Conservation (phyloP, 2,888 invertebrate genomes). For the Cinara cedri region DNA sequence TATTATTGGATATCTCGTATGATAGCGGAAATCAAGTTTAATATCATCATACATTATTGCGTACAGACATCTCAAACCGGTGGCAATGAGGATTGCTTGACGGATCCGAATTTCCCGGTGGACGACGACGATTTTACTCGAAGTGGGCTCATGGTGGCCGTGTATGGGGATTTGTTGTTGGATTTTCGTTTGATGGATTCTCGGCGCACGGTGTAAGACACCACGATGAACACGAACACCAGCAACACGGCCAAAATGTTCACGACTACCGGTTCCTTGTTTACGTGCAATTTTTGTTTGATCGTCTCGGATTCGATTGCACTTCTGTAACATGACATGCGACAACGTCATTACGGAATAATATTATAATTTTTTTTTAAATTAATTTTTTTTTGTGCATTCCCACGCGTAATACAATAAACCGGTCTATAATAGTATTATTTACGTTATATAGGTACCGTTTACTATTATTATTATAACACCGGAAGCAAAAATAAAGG, state of each 20-base stretch:
- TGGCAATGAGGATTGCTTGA: conserved; percentile 32
- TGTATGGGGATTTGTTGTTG: conserved; percentile 24
- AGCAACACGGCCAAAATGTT: conserved; percentile 32
- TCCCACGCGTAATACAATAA: too few species aligned
- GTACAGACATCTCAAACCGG: conserved; percentile 17
- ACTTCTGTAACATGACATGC: conserved; percentile 11
- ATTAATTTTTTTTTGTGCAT: neutral
- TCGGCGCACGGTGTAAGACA: conserved; percentile 42
- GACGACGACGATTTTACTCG: conserved; percentile 42
- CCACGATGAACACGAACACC: conserved; percentile 6
- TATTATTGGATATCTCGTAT: neutral
- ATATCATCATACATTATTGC: neutral
- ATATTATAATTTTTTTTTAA: neutral
- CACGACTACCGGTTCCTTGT: conserved; percentile 38
- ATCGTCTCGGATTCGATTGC: neutral
- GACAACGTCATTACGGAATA: neutral
- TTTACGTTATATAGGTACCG: neutral
- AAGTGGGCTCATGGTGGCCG: conserved; percentile 37
- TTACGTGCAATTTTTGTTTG: conserved; percentile 40
- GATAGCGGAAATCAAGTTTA: conserved; percentile 13
- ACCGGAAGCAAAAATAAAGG: too few species aligned
- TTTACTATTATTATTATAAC: too few species aligned
- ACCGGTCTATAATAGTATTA: too few species aligned
- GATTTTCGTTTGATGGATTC: conserved; percentile 38
- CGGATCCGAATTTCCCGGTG: conserved; percentile 45